phyloP scores from a whole-genome alignment of 2,888 invertebrate species.

The Augiades crinisus region DNA sequence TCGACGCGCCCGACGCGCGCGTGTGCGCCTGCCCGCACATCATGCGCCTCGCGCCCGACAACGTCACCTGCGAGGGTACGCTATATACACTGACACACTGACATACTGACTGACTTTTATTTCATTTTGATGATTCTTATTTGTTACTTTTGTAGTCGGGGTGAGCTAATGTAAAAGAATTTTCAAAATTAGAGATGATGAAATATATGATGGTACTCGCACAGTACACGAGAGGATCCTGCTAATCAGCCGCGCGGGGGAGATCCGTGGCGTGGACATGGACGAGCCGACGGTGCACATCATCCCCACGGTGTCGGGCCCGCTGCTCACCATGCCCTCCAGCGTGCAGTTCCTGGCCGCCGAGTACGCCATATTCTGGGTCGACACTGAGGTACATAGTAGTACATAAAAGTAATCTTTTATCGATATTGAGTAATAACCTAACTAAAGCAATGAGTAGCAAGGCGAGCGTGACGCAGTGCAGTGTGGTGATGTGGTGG shows the following conservation, averaged over 20 bases:
- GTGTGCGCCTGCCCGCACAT: constrained; percentile 94
- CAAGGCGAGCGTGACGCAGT: no score
- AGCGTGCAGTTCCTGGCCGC: constrained; percentile 86
- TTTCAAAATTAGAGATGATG: background rate
- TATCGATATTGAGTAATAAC: no score
- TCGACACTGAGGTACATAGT: constrained; percentile 87
- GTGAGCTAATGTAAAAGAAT: background rate
- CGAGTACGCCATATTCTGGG: constrained; percentile 88
- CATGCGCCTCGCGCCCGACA: constrained; percentile 87
- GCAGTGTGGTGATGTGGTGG: no score
- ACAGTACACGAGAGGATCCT: constrained; percentile 90
- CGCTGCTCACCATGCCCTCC: constrained; percentile 85
- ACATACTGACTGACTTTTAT: no score
- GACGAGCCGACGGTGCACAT: constrained; percentile 88
- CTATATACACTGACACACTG: background rate
- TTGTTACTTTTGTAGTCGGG: no score
- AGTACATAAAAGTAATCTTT: no score
- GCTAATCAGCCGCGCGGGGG: constrained; percentile 87
- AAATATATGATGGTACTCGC: background rate
- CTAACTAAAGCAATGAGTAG: no score
- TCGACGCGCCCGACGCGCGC: constrained; percentile 83
- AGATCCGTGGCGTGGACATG: constrained; percentile 92
- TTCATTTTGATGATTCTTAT: background rate
- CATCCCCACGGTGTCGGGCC: constrained; percentile 89
- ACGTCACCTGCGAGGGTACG: constrained; percentile 83